Evolutionary conservation across 1,140 invertebrate genomes (phyloP).

Genomic region (Formica exsecta): DNA sequence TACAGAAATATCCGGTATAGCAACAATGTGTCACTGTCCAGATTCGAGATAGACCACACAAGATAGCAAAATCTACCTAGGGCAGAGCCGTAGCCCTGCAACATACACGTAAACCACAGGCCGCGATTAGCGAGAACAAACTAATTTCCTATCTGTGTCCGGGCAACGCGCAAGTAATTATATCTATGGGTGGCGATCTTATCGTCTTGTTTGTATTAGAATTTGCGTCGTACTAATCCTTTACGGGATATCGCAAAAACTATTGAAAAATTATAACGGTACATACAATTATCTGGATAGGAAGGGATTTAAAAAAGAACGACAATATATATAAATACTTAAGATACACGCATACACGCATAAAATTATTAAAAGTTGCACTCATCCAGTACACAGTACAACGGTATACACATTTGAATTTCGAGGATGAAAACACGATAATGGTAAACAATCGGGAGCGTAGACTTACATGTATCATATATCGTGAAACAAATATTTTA

Average conservation of each 20-base stretch:
- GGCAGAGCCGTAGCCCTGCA: not conserved
- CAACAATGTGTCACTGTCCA: constrained; percentile 64
- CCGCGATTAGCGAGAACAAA: constrained; percentile 57
- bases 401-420: not conserved
- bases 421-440: not conserved
- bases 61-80: constrained; percentile 59
- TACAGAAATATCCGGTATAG: constrained; percentile 59
- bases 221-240: not conserved
- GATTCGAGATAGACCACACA: constrained; percentile 51
- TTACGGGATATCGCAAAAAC: not conserved
- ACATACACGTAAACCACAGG: constrained; percentile 54
- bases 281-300: not conserved
- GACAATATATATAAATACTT: not conserved
- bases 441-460: constrained; percentile 28
- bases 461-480: not conserved
- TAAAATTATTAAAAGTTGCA: constrained; percentile 1
- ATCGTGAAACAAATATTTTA: constrained; percentile 27
- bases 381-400: not conserved
- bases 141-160: constrained; percentile 56
- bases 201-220: constrained; percentile 27
- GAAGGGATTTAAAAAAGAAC: not conserved
- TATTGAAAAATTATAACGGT: not conserved
- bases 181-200: constrained; percentile 38
- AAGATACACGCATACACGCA: too few relatives aligned
- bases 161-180: constrained; percentile 42